Evolutionary conservation across 2,888 invertebrate genomes (phyloP).

Genomic region (Melanotus villosus): DNA sequence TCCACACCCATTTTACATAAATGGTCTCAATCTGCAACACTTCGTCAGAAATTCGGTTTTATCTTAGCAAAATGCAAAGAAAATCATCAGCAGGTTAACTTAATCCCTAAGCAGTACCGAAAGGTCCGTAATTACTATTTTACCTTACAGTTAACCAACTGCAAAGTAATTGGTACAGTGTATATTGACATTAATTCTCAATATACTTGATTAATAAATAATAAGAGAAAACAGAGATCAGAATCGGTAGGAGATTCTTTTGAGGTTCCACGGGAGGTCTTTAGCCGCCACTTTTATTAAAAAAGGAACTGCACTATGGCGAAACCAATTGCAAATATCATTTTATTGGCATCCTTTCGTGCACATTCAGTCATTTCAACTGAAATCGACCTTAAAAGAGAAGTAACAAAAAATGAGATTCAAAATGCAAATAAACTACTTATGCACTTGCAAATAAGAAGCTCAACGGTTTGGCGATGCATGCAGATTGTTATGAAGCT

Average conservation of each 20-base stretch:
- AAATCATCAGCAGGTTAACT: too few species aligned
- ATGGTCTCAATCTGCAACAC: too few species aligned
- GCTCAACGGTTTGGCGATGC: constrained; percentile 43
- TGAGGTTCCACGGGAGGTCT: constrained; percentile 22
- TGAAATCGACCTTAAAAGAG: constrained; percentile 14
- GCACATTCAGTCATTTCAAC: constrained; percentile 28
- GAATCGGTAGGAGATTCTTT: not conserved
- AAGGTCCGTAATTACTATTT: too few species aligned
- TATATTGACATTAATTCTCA: constrained; percentile 25
- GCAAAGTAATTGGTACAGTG: constrained; percentile 1
- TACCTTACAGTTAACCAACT: constrained; percentile 1
- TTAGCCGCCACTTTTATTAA: constrained; percentile 13
- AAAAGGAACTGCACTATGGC: not conserved
- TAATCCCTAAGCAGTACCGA: too few species aligned
- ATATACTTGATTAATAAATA: constrained; percentile 29
- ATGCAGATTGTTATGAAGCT: constrained; percentile 40
- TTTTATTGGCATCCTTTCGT: constrained; percentile 28
- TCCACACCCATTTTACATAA: too few species aligned
- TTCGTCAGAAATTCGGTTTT: too few species aligned
- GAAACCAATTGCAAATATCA: constrained; percentile 15
- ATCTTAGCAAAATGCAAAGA: too few species aligned
- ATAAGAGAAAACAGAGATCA: not conserved
- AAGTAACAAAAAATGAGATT: constrained; percentile 36
- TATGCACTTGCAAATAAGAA: constrained; percentile 50
- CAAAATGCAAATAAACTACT: constrained; percentile 49